phyloP scores from a whole-genome alignment of 2,888 invertebrate genomes.

The Platycnemis pennipes region DNA sequence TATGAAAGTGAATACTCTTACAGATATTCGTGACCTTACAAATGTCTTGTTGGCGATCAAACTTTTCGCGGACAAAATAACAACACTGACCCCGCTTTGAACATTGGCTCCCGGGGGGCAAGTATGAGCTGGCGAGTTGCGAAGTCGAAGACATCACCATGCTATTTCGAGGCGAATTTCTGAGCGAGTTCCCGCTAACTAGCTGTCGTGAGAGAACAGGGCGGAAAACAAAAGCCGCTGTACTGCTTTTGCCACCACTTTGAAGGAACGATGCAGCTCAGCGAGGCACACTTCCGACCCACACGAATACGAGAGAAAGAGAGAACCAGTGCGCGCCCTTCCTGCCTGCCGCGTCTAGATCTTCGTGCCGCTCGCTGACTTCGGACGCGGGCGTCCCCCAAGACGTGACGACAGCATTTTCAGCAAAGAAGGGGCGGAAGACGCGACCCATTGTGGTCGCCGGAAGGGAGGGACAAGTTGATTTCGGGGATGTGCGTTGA shows the following conservation, averaged over 20 bases:
- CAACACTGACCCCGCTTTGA: too few relatives aligned
- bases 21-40: too few relatives aligned
- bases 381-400: not conserved
- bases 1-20: too few relatives aligned
- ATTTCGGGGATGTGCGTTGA: constrained; percentile 11
- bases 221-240: not conserved
- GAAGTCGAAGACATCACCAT: too few relatives aligned
- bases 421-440: not conserved
- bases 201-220: not conserved
- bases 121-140: too few relatives aligned
- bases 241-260: not conserved
- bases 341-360: not conserved
- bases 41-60: too few relatives aligned
- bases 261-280: not conserved
- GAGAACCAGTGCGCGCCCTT: not conserved
- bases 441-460: constrained; percentile 19
- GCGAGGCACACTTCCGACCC: not conserved
- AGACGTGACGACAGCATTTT: not conserved
- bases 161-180: not conserved
- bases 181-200: not conserved
- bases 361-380: not conserved
- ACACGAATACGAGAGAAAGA: not conserved
- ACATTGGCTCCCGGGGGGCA: too few relatives aligned
- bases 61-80: too few relatives aligned
- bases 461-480: not conserved